Base-by-base conservation (phyloP, 2,797 vertebrate species). In the Molossus alvarezi region DNA sequence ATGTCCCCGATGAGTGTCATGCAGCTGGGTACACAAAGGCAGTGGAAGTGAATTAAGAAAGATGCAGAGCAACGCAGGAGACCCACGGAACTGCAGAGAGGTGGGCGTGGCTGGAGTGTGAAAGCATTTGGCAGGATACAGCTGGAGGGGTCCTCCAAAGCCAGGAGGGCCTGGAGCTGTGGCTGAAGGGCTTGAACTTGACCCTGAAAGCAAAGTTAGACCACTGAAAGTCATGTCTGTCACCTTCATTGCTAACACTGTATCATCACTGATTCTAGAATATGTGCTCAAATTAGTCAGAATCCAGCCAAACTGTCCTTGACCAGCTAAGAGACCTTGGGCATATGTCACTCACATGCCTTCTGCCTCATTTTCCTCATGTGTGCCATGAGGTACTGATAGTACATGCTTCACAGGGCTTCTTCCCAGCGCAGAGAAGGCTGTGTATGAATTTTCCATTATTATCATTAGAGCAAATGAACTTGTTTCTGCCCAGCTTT, bases 401-500 rank as follows among this genome's bases (percentile, higher is more conserved):
- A 71, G 69, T 23, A 23, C 15, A 41, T 37, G 23, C 55, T 60
- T 88, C 55, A 71, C 10, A 51, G 33, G 10, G 10, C n/a, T 23
- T 69, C 58, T 67, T 65, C 67, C 41, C 60, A 41, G 75, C 1
- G 1, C 12, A 27, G 29, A 90, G 33, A 95, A 55, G 29, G 17
- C 5, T 17, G 11, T 55, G 1, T 11, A 2, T 53, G 85, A 48
- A 2, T 53, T 89, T 75, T n/a, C 33, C 80, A 1, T 33, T 88
- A 48, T 55, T 91, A 79, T 92, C 76, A 27, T 81, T 64, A 77
- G 21, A 51, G 21, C 10, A 84, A 62, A 64, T 82, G 55, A 18
- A 92, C 79, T 92, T 88, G 25, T 65, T 88, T 77, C 41, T 55
- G 9, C 81, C 37, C 57, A 29, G 0, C 7, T 95, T 96, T 94